Evolutionary conservation across 2,888 invertebrate genomes (phyloP), one percentile per base, ranked within the genome.

Genomic region (Caenorhabditis plicata): DNA sequence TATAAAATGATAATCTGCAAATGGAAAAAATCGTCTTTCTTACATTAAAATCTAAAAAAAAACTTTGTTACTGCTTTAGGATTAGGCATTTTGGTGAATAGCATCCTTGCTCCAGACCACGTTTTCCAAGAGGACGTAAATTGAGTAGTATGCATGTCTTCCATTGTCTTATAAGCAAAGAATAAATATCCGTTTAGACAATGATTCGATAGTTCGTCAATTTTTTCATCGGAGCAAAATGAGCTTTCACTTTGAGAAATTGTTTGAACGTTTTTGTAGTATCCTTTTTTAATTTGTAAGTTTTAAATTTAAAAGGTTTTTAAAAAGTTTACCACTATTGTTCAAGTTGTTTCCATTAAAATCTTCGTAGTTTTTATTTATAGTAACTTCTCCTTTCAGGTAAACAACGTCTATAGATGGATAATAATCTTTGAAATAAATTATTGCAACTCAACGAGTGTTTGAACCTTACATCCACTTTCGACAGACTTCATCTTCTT

Each of bases 151-250:
- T 71, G 67, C 73, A 73, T 73, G 42, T 69, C 64, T 32, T 71
- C 73, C 73, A 73, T 69, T 4, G 73, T 73, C 41, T 73, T 69
- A 42, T 68, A 73, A 0, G 71, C 71, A 42, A 73, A 65, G 8
- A 73, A 25, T 3, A 73, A 48, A 47, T 71, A 73, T 13, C 73
- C 73, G 64, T n/a, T n/a, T n/a, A n/a, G n/a, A n/a, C n/a, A n/a
- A n/a, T n/a, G n/a, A n/a, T 29, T 8, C n/a, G 27, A 27, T 9
- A 15, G 11, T 33, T 29, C 29, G 22, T 13, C 9, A 11, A 11
- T 13, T 31, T 31, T 31, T 13, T 13, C 31, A 13, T 11, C 11
- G n/a, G 31, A 29, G n/a, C 9, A n/a, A n/a, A n/a, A n/a, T n/a
- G n/a, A n/a, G n/a, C n/a, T n/a, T n/a, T n/a, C n/a, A 17, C 47